A percentile compares a stretch with the other conserved stretches of the same genome.
These are phyloP conservation scores for Folsomia candida DNA, from an alignment of 2,888 invertebrate species.

Conservation along the genomic window DNA sequence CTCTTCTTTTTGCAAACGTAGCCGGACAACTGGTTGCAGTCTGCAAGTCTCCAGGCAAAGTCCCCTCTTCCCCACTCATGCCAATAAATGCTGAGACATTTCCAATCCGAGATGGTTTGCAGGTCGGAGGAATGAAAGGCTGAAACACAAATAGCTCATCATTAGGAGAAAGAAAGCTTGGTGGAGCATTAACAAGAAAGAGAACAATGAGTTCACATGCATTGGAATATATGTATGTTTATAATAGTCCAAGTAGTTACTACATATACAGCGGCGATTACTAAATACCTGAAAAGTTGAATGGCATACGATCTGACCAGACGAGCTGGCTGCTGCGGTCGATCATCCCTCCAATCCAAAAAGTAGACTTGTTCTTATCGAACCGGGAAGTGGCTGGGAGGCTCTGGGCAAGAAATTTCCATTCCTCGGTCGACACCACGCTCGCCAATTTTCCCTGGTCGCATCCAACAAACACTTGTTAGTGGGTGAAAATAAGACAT, in stretches of 20 bases:
- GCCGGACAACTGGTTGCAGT: constrained; percentile 53
- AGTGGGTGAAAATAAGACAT: background rate
- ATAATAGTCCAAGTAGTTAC: background rate
- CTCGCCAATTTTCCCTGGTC: constrained; percentile 65
- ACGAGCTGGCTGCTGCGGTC: constrained; percentile 55
- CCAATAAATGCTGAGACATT: constrained; percentile 67
- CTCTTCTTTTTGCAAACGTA: constrained; percentile 62
- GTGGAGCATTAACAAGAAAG: background rate
- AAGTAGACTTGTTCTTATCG: constrained; percentile 68
- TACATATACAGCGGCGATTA: background rate
- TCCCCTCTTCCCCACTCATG: constrained; percentile 52
- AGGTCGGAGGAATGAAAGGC: constrained; percentile 47
- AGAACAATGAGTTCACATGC: background rate
- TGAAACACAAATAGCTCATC: constrained; percentile 13
- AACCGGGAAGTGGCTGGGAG: constrained; percentile 70
- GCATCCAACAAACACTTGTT: constrained; percentile 18
- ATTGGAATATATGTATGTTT: too few relatives aligned
- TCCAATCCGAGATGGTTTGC: constrained; percentile 48
- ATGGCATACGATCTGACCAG: constrained; percentile 67
- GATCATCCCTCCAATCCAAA: constrained; percentile 68
- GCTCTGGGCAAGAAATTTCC: constrained; percentile 67
- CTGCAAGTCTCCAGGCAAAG: constrained; percentile 47
- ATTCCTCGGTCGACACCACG: constrained; percentile 67
- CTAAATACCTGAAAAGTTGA: constrained; percentile 63
- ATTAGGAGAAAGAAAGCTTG: background rate